Percentiles rank a stretch among this genome's conserved stretches.
Conservation (phyloP, 2,797 vertebrate species). For the Crypturellus tataupa region DNA sequence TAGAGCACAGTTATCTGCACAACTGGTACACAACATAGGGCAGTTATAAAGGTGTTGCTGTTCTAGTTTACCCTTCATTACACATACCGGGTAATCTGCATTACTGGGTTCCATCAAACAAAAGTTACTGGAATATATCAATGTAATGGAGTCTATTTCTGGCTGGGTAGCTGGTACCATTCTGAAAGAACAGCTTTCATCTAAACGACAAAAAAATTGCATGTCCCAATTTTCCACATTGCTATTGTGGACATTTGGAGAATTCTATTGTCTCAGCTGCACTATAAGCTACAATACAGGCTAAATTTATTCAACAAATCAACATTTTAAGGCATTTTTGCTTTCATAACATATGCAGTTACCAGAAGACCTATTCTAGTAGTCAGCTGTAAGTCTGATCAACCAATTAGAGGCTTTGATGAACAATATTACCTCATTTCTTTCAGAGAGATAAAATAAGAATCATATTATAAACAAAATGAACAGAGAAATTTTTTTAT, state of each 20-base stretch:
- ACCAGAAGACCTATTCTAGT: not conserved
- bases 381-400: not conserved
- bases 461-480: not conserved
- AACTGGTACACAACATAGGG: not conserved
- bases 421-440: not conserved
- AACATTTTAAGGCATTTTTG: not conserved
- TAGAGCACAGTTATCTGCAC: not conserved
- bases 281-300: not conserved
- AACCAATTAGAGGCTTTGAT: not conserved
- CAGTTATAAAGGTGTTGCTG: not conserved
- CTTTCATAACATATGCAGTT: not conserved
- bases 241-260: rapidly evolving
- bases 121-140: not conserved
- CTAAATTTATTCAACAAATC: not conserved
- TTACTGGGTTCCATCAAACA: not conserved
- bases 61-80: not conserved
- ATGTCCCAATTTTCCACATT: rapidly evolving
- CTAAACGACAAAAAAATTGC: not conserved
- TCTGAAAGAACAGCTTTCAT: not conserved
- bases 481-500: not conserved
- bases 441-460: not conserved
- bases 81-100: not conserved
- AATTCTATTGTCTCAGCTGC: not conserved
- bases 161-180: not conserved
- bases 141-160: not conserved